These are phyloP conservation scores for Alethe castanea DNA, from an alignment of 2,113 vertebrate species.

Conservation along the genomic window DNA sequence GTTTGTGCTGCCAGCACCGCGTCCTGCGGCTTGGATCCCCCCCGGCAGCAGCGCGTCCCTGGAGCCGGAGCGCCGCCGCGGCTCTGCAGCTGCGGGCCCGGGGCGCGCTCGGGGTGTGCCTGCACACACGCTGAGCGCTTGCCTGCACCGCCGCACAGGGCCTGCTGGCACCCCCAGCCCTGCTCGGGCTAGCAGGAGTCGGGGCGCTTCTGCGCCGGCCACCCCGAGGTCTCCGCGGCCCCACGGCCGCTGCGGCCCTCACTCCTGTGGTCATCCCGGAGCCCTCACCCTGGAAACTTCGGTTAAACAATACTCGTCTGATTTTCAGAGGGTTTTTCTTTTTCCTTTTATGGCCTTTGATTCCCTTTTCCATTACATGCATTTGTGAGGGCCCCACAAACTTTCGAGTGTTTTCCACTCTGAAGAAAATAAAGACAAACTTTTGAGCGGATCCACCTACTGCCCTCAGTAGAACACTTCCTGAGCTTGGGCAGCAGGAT, in stretches of 20 bases:
- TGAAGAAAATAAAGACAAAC: background rate
- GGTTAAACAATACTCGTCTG: background rate
- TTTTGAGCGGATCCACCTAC: accelerated
- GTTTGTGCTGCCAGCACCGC: background rate
- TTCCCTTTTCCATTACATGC: background rate
- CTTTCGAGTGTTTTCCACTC: accelerated
- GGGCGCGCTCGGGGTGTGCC: background rate
- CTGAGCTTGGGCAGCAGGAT: background rate
- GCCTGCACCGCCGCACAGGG: background rate
- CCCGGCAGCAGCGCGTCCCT: background rate
- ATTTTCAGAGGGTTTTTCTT: background rate
- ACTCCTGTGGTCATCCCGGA: accelerated
- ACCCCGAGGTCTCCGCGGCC: accelerated
- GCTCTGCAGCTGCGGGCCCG: background rate
- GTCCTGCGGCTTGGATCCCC: background rate
- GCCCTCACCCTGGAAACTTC: background rate
- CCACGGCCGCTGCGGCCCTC: accelerated
- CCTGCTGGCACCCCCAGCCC: no score
- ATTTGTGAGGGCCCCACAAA: background rate
- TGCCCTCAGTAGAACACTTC: background rate
- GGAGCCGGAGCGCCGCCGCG: background rate
- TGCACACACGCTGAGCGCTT: background rate
- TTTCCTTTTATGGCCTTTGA: background rate
- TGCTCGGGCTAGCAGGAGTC: accelerated
- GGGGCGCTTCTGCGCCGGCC: accelerated